phyloP scores from a whole-genome alignment of 92 coral and sea anemone species.

The Epizoanthus fatuus region DNA sequence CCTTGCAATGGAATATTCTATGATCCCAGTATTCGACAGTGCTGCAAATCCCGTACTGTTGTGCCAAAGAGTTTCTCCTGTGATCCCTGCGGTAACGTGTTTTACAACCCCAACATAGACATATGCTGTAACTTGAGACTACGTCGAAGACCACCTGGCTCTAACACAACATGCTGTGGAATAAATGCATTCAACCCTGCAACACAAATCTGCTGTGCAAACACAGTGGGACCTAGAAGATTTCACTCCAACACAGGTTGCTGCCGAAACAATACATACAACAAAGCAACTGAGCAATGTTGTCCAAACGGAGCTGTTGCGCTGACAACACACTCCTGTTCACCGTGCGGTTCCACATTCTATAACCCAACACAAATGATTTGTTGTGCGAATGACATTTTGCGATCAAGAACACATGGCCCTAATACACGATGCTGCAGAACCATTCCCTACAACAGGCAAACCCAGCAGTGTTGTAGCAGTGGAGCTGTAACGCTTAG shows the following conservation, averaged over 20 bases:
- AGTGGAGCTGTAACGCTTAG: not conserved
- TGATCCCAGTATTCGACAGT: not conserved
- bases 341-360: conserved; percentile 6
- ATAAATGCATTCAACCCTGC: not conserved
- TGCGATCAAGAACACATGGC: not conserved
- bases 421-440: conserved; percentile 4
- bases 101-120: not conserved
- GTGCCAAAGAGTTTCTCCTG: too few species aligned
- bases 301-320: not conserved
- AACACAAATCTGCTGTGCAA: not conserved
- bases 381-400: conserved; percentile 8
- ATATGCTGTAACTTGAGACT: conserved; percentile 13
- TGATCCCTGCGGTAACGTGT: not conserved
- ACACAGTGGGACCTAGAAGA: not conserved
- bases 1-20: not conserved
- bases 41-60: too few species aligned
- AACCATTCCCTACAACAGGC: not conserved
- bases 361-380: too few species aligned
- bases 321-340: not conserved
- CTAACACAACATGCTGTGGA: conserved; percentile 9
- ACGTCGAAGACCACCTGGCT: conserved; percentile 6
- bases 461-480: conserved; percentile 6
- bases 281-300: not conserved
- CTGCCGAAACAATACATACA: not conserved
- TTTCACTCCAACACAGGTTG: not conserved